These are phyloP conservation scores for Glaucidium brasilianum DNA, from an alignment of 2,113 vertebrate genomes.

Conservation along the genomic window DNA sequence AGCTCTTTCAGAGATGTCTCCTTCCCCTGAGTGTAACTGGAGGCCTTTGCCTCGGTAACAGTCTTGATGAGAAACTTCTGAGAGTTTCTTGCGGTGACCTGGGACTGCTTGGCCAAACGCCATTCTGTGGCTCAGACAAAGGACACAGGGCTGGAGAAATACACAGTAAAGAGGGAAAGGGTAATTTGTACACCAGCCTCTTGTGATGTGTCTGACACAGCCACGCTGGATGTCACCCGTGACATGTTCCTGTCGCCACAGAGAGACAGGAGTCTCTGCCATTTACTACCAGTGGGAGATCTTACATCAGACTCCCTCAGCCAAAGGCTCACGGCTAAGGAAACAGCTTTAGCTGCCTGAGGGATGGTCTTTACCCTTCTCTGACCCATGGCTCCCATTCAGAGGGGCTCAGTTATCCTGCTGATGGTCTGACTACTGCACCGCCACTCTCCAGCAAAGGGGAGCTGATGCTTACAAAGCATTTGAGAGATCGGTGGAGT, in stretches of 20 bases:
- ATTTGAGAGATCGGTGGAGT: not conserved
- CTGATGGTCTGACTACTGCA: not conserved
- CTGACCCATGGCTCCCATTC: not conserved
- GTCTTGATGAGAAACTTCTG: not conserved
- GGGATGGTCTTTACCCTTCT: not conserved
- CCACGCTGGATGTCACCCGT: not conserved
- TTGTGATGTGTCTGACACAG: accelerated
- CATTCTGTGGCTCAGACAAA: not conserved
- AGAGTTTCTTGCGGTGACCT: not conserved
- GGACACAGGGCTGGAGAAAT: not conserved
- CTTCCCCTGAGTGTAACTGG: not conserved
- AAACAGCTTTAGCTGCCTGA: not conserved
- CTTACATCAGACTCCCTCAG: not conserved
- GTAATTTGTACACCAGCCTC: accelerated
- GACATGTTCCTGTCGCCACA: not conserved
- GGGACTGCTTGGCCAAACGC: not conserved
- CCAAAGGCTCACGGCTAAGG: not conserved
- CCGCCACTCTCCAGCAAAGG: accelerated
- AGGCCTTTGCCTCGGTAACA: not conserved
- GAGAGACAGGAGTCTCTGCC: not conserved
- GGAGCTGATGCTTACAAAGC: accelerated
- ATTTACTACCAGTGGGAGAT: not conserved
- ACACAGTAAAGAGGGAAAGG: not conserved
- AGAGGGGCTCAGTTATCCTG: accelerated
- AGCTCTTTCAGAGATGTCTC: not conserved